Evolutionary conservation across 30 jellyfish, hydroid and myxozoan genomes (phyloP).

Genomic region (Aurelia sp.): DNA sequence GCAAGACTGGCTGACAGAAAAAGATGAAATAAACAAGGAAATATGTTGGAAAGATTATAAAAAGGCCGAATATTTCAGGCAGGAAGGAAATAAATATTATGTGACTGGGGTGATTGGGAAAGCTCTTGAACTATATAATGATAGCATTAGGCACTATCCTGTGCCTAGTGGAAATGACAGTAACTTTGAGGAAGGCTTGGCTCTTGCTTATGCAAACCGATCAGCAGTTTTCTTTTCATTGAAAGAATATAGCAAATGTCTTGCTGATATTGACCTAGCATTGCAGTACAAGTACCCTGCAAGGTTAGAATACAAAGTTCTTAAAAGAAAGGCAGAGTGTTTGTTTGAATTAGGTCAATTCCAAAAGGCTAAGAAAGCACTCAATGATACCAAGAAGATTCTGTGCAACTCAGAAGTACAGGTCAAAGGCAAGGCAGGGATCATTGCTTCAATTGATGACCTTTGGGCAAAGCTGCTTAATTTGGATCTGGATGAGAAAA

Average conservation of each 20-base stretch:
- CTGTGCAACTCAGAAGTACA: background rate
- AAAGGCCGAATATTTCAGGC: constrained; percentile 41
- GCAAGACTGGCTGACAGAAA: background rate
- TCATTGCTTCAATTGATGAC: constrained; percentile 4
- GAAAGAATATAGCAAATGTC: constrained; percentile 58
- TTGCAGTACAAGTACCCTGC: constrained; percentile 54
- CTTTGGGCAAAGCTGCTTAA: constrained; percentile 5
- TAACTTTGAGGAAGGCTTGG: background rate
- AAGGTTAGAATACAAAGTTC: constrained; percentile 19
- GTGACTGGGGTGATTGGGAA: constrained; percentile 41
- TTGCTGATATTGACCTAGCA: constrained; percentile 76
- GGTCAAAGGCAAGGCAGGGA: background rate
- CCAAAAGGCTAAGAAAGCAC: constrained; percentile 31
- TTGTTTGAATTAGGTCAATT: constrained; percentile 19
- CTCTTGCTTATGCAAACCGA: constrained; percentile 88
- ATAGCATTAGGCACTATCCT: constrained; percentile 57
- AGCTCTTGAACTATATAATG: constrained; percentile 81
- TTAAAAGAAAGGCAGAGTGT: constrained; percentile 63
- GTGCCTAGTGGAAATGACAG: background rate
- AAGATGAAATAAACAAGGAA: background rate
- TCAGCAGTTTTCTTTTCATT: constrained; percentile 82
- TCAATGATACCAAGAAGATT: constrained; percentile 11
- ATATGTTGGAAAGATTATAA: constrained; percentile 33
- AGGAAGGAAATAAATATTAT: constrained; percentile 69
- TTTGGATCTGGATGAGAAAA: background rate